phyloP scores from a whole-genome alignment of 2,113 vertebrate genomes.

The Tichodroma muraria region DNA sequence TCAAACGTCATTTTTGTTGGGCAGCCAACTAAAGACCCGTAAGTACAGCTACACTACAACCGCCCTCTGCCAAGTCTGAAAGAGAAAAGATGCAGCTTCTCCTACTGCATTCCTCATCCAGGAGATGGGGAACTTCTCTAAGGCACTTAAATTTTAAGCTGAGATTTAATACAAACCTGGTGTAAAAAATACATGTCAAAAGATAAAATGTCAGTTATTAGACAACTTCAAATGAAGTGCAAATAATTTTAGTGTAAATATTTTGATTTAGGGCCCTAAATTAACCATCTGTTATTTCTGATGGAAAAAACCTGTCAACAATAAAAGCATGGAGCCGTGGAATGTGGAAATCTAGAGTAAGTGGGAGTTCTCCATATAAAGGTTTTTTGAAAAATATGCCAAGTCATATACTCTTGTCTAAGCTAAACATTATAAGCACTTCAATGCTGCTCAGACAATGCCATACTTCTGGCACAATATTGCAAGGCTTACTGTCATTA shows the following conservation, averaged over 20 bases:
- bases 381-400: neutral
- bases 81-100: neutral
- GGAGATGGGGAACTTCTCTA: neutral
- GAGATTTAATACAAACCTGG: neutral
- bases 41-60: neutral
- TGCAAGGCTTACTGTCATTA: neutral
- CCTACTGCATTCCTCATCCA: neutral
- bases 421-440: neutral
- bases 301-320: neutral
- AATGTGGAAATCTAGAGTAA: neutral
- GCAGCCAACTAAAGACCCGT: neutral
- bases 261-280: slow-evolving; percentile 15
- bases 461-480: neutral
- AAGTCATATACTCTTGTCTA: neutral
- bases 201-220: neutral
- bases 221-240: slow-evolving; percentile 1
- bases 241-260: slow-evolving; percentile 27
- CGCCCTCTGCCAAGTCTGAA: neutral
- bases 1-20: neutral
- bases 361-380: slow-evolving; percentile 1
- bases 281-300: slow-evolving; percentile 39
- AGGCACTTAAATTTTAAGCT: neutral
- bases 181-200: neutral
- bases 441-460: neutral
- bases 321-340: neutral